Evolutionary conservation across 2,888 invertebrate genomes (phyloP), one percentile per base, ranked within the genome.

Genomic region (Oscheius onirici): DNA sequence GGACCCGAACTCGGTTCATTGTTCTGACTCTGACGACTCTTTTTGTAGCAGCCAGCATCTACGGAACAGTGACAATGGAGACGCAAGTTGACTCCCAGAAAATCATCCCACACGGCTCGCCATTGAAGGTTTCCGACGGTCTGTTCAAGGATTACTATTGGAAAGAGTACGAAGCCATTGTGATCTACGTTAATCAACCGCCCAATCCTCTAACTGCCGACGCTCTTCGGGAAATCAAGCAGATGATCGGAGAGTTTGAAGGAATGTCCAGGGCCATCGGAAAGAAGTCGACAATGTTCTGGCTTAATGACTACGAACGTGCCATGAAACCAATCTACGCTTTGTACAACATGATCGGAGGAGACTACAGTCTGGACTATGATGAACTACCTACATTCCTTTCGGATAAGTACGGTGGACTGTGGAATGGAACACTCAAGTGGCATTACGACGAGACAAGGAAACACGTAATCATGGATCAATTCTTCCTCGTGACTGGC

Each of bases 151-250:
- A 69, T 26, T 72, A 72, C 24, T 58, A 69, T 34, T 76, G 76
- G 76, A 74, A 71, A 72, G 77, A 77, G 49, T 77, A 75, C 65
- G 73, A 77, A 26, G 60, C 74, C 13, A 43, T 73, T 13, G 40
- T 51, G 11, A 72, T 77, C 24, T 72, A 69, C 40, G 77, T 77
- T 15, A 75, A 77, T 61, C 51, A 54, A 2, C 69, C 75, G 11
- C 75, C 75, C 8, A 63, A 67, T 28, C 54, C 66, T 11, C 15
- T 26, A 40, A 67, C 71, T 8, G 17, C 49, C 6, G 55, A 44
- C 5, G 49, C 61, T 1, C n/a, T 60, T 1, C 15, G 40, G 11
- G 65, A 66, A 1, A 46, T 77, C 10, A 61, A 67, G 24, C 26
- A 28, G 46, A 75, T 77, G 73, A 49, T 77, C 13, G 22, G 58